Evolutionary conservation across 2,888 invertebrate genomes (phyloP), one percentile per base, ranked within the genome.

Genomic region (Dioctria linearis): DNA sequence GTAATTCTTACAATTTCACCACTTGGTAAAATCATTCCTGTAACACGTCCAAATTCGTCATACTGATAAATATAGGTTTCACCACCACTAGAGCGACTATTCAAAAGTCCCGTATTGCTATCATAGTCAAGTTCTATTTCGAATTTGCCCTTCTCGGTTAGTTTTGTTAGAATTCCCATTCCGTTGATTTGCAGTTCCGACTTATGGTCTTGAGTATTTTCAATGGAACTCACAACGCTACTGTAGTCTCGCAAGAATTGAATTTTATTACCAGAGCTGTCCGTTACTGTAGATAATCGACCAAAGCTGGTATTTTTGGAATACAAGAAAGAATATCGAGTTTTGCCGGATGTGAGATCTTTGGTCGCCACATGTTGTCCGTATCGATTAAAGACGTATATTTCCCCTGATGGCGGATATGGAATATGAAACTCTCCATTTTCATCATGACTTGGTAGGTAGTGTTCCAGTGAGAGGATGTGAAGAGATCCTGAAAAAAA

Each of bases 271-370:
- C 97, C 97, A 3, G 97, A 96, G 81, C 96, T 95, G 89, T 98
- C 98, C 2, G 96, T 97, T 3, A 99, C 97, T 1, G 96, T 96
- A 0, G 96, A 96, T 78, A 99, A 90, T 86, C 96, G 96, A 0
- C 98, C 98, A 85, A 97, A 98, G 87, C 96, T 97, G 5, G 97
- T 97, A 87, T 97, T 98, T 86, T 98, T 98, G 69, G 97, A 98
- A 90, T 99, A 99, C 40, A 98, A 91, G 91, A 99, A 99, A 69
- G 97, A 96, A 89, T 98, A 98, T 87, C 97, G 92, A 4, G 95
- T 95, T 89, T 96, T 96, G 69, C 96, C 97, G n/a, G 98, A 98
- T 67, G 98, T 95, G 81, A 98, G 90, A 88, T 98, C 98, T 88
- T 95, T 96, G 3, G 98, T 98, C 42, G 95, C 95, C 42, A 96